Conservation (phyloP, 2,888 invertebrate genomes). For the Balanococcus diminutus region DNA sequence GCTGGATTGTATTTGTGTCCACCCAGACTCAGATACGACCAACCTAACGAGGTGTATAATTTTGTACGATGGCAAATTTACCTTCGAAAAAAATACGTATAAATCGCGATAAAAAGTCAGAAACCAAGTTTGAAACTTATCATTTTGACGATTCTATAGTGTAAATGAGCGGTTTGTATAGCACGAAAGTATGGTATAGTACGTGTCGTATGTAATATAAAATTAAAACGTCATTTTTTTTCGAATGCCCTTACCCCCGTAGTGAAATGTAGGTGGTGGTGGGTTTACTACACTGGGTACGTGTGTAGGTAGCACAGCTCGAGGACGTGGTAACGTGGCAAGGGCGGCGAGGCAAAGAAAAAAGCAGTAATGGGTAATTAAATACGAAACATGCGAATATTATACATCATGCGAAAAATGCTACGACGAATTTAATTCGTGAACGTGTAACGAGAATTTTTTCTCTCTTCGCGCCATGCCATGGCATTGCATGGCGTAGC, state of each 20-base stretch:
- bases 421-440: conserved; percentile 16
- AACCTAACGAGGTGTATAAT: no score
- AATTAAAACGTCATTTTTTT: conserved; percentile 34
- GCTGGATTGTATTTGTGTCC: no score
- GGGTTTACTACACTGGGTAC: neutral
- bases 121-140: neutral
- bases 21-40: no score
- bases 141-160: neutral
- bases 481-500: neutral
- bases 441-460: conserved; percentile 8
- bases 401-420: conserved; percentile 19
- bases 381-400: conserved; percentile 33
- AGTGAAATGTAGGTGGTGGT: neutral
- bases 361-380: conserved; percentile 21
- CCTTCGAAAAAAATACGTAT: no score
- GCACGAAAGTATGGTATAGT: conserved; percentile 2
- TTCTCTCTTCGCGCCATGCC: neutral
- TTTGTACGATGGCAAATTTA: no score
- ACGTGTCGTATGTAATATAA: neutral
- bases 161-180: conserved; percentile 27
- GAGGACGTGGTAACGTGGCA: neutral
- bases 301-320: neutral
- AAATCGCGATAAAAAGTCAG: no score
- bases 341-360: neutral
- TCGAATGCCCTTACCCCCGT: conserved; percentile 19